Evolutionary conservation across 2,888 invertebrate genomes (phyloP).

Genomic region (Plagodis pulveraria): DNA sequence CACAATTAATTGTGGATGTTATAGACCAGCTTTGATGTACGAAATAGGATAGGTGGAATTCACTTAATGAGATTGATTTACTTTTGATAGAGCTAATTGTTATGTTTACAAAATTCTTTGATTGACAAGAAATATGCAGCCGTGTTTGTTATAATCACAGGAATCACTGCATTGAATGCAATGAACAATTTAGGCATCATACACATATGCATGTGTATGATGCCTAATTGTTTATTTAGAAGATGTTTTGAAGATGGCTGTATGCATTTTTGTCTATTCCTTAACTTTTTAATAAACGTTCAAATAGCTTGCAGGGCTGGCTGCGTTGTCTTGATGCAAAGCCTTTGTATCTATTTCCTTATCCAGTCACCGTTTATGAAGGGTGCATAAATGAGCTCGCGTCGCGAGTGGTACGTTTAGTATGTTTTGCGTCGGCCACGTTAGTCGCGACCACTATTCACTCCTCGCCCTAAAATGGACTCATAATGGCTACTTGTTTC

Average conservation of each 20-base stretch:
- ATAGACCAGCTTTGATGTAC: conserved; percentile 9
- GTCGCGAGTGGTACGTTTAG: conserved; percentile 56
- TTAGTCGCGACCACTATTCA: conserved; percentile 67
- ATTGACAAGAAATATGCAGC: too few relatives aligned
- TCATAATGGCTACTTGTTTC: conserved; percentile 80
- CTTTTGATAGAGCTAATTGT: neutral
- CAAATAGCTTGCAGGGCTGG: conserved; percentile 3
- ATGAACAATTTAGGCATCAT: too few relatives aligned
- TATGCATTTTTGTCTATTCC: neutral
- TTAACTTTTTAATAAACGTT: conserved; percentile 21
- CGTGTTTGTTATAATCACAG: neutral
- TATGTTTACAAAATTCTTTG: too few relatives aligned
- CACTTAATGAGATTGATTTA: conserved; percentile 13
- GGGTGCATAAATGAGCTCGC: conserved; percentile 78
- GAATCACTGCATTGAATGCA: neutral
- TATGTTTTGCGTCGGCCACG: conserved; percentile 69
- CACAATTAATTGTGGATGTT: conserved; percentile 21
- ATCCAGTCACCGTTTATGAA: conserved; percentile 74
- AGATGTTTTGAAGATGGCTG: neutral
- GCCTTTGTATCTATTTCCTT: conserved; percentile 60
- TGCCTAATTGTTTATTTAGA: neutral
- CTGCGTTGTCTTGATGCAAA: conserved; percentile 40
- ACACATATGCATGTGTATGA: neutral
- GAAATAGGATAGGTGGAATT: conserved; percentile 9
- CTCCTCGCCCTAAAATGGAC: conserved; percentile 80